Evolutionary conservation across 2,888 invertebrate species (phyloP).

Genomic region (Ochropleura leucogaster): DNA sequence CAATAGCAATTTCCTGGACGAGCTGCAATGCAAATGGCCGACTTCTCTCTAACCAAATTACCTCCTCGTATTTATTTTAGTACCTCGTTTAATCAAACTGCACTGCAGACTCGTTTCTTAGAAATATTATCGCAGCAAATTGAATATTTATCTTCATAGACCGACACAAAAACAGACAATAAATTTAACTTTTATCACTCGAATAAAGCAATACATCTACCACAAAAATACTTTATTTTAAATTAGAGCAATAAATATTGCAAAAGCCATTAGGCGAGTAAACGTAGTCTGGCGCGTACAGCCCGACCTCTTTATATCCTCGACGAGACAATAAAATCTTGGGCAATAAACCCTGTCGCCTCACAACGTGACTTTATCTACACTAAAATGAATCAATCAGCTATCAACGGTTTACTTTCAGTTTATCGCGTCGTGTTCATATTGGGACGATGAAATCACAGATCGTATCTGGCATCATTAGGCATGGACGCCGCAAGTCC

Average conservation of each 20-base stretch:
- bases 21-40: conserved; percentile 77
- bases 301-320: conserved; percentile 71
- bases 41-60: conserved; percentile 72
- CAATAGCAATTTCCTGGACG: conserved; percentile 77
- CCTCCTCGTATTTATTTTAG: conserved; percentile 72
- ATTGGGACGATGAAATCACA: conserved; percentile 66
- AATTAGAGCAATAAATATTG: conserved; percentile 75
- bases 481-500: conserved; percentile 32
- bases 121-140: conserved; percentile 54
- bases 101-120: conserved; percentile 50
- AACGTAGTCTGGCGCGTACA: conserved; percentile 53
- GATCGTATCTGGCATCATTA: conserved; percentile 65
- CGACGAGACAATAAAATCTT: conserved; percentile 81
- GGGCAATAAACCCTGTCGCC: conserved; percentile 76
- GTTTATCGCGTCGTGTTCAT: conserved; percentile 73
- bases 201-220: conserved; percentile 63
- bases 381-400: conserved; percentile 84
- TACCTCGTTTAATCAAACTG: conserved; percentile 63
- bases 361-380: conserved; percentile 78
- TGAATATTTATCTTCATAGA: conserved; percentile 56
- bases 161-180: conserved; percentile 46
- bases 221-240: conserved; percentile 62
- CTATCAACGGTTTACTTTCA: conserved; percentile 75
- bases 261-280: conserved; percentile 68
- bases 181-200: conserved; percentile 57